Evolutionary conservation across 1,140 invertebrate species (phyloP).

Genomic region (Bombus confusus): DNA sequence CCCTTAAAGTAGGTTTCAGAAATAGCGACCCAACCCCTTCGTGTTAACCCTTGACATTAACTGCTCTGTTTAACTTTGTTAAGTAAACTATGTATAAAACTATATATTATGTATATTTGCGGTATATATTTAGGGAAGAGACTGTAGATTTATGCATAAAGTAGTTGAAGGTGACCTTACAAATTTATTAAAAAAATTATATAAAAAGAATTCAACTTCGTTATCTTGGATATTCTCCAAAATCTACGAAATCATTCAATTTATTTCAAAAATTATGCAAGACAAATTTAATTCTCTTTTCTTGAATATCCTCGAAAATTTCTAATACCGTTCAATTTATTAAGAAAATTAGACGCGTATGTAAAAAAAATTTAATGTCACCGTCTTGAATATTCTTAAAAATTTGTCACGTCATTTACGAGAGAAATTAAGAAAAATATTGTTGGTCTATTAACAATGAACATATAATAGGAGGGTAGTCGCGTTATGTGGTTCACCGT

Average conservation of each 20-base stretch:
- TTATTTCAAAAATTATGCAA: background rate
- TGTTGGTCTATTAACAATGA: too few relatives aligned
- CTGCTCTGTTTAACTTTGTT: background rate
- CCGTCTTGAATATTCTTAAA: background rate
- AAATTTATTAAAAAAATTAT: background rate
- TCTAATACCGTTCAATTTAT: background rate
- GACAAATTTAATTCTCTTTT: too few relatives aligned
- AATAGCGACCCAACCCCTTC: background rate
- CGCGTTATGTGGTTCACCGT: too few relatives aligned
- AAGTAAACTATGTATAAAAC: background rate
- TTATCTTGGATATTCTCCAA: background rate
- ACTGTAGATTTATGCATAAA: background rate
- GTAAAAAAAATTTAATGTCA: background rate
- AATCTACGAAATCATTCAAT: too few relatives aligned
- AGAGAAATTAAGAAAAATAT: background rate
- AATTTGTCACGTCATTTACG: background rate
- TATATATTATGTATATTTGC: background rate
- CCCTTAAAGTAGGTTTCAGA: background rate
- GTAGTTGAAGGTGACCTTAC: background rate
- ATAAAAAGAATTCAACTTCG: background rate
- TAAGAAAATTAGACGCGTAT: background rate
- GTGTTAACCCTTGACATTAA: constrained; percentile 4
- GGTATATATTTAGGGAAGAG: background rate
- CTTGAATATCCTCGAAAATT: background rate
- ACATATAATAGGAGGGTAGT: too few relatives aligned